Conservation (phyloP, 2,888 invertebrate species). For the Stenotaenia linearis region DNA sequence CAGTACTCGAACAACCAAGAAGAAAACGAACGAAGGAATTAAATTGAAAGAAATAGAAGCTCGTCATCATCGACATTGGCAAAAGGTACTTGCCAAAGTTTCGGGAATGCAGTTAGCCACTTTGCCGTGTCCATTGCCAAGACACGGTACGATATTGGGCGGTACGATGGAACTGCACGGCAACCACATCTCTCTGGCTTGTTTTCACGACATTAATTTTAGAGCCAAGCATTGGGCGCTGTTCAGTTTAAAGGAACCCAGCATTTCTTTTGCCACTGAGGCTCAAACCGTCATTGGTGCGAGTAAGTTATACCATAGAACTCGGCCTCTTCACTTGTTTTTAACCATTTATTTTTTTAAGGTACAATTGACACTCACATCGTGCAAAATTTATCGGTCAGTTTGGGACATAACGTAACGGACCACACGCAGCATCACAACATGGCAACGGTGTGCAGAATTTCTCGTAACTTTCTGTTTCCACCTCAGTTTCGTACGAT, state of each 20-base stretch:
- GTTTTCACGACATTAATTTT: slow-evolving; percentile 96
- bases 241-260: slow-evolving; percentile 87
- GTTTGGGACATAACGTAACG: slow-evolving; percentile 65
- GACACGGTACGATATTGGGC: slow-evolving; percentile 67
- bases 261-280: slow-evolving; percentile 86
- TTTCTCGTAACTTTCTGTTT: slow-evolving; percentile 84
- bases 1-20: not conserved
- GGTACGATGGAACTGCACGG: slow-evolving; percentile 70
- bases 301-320: slow-evolving; percentile 39
- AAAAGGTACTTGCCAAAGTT: slow-evolving; percentile 73
- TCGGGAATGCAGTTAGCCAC: slow-evolving; percentile 70
- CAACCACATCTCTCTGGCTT: slow-evolving; percentile 86
- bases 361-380: slow-evolving; percentile 59
- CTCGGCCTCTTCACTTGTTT: slow-evolving; percentile 36
- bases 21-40: not conserved
- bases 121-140: slow-evolving; percentile 48
- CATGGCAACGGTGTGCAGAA: slow-evolving; percentile 89
- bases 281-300: slow-evolving; percentile 64
- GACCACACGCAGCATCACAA: slow-evolving; percentile 66
- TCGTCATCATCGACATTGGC: slow-evolving; percentile 91
- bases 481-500: slow-evolving; percentile 92
- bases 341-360: slow-evolving; percentile 36
- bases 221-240: slow-evolving; percentile 94
- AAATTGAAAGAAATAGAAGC: slow-evolving; percentile 35
- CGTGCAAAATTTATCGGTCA: slow-evolving; percentile 83